Base-by-base conservation (phyloP, 2,888 invertebrate species). In the Autographa gamma region DNA sequence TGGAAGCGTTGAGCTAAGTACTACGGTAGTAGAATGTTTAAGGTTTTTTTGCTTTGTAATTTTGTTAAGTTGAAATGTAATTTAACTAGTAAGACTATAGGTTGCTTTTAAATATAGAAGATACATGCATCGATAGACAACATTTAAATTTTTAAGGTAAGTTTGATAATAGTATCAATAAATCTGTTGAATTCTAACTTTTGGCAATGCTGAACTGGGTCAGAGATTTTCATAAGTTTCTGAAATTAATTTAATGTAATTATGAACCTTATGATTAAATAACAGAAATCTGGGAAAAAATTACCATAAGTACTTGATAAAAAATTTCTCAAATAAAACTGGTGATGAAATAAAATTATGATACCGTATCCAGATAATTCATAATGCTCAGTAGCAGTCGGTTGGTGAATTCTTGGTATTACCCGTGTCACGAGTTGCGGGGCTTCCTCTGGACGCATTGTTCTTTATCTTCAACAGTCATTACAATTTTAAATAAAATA, bases 361-460 rank as follows among this genome's bases (percentile, higher is more conserved):
- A 19, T 71, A 43, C 32, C 73, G n/a, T 66, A 65, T 80, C 69
- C 65, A 74, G 81, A 63, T 19, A 63, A 52, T 25, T 61, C 62
- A 54, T 25, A 32, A 70, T 69, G 60, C 66, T 56, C 65, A 75
- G 72, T 74, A 83, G 73, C 67, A 73, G 80, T 86, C 85, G 82
- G 89, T 88, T 83, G 76, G 86, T 85, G 86, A 90, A 90, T 89
- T 90, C 87, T 88, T 84, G 86, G 84, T 87, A 88, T 88, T 88
- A 88, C 85, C 79, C 84, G 82, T 87, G 90, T 88, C 85, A 87
- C 73, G 74, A 83, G 82, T 89, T 88, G 85, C 84, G 76, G 48
- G 91, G 90, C 85, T 89, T 91, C 90, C 70, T 69, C 56, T 66
- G 72, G 78, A 74, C 66, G 68, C 25, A 66, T 76, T 79, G 79